phyloP scores from a whole-genome alignment of 2,888 invertebrate species.

The Dryobotodes eremita region DNA sequence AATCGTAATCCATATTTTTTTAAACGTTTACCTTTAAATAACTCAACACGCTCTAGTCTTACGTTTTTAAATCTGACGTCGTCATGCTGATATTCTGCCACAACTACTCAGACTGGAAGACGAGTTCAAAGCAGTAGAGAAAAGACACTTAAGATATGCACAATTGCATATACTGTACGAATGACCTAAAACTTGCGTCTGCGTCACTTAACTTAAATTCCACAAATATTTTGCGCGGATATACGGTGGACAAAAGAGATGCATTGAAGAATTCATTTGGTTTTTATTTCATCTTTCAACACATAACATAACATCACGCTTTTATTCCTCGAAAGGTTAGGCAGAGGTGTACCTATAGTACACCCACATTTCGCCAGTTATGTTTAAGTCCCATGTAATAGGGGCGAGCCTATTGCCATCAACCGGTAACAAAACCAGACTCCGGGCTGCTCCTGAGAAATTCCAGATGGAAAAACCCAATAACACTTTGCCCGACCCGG shows the following conservation, averaged over 20 bases:
- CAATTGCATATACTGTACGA: not conserved
- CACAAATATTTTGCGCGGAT: slow-evolving; percentile 1
- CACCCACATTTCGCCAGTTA: not conserved
- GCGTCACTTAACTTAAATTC: slow-evolving; percentile 24
- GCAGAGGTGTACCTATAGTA: not conserved
- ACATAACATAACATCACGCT: no score
- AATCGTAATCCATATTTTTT: no score
- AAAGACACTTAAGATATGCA: slow-evolving; percentile 1
- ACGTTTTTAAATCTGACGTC: not conserved
- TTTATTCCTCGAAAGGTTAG: no score
- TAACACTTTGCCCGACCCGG: no score
- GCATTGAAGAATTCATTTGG: no score
- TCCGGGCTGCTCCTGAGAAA: not conserved
- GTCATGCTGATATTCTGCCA: not conserved
- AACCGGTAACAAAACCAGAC: not conserved
- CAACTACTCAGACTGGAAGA: not conserved
- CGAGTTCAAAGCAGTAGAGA: not conserved
- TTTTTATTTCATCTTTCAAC: no score
- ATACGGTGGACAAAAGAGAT: not conserved
- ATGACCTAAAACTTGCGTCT: slow-evolving; percentile 15
- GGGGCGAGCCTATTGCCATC: not conserved
- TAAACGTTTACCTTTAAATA: no score
- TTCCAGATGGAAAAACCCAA: not conserved
- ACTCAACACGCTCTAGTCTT: not conserved
- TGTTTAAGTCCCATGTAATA: not conserved